Evolutionary conservation across 1,140 invertebrate species (phyloP).

Genomic region (Agrilus planipennis): DNA sequence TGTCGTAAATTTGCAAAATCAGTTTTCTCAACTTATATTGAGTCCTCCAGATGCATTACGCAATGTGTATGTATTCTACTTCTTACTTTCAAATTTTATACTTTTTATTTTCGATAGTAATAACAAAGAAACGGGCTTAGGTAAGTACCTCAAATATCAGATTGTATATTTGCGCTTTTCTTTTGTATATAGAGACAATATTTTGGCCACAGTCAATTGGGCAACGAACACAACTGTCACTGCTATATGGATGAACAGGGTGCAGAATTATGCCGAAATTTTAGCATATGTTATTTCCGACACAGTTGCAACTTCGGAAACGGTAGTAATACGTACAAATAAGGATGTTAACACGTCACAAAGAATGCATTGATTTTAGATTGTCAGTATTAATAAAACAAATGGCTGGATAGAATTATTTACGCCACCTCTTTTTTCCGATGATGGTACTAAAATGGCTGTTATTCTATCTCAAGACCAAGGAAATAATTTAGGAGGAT

Average conservation of each 20-base stretch:
- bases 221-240: conserved; percentile 53
- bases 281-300: conserved; percentile 18
- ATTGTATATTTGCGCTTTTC: conserved; percentile 3
- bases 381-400: conserved; percentile 33
- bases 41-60: no score
- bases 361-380: conserved; percentile 18
- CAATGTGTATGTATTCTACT: no score
- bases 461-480: conserved; percentile 48
- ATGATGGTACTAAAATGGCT: conserved; percentile 33
- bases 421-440: conserved; percentile 45
- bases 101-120: no score
- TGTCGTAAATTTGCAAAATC: no score
- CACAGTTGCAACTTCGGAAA: conserved; percentile 14
- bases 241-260: conserved; percentile 74
- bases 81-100: no score
- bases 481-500: conserved; percentile 41
- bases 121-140: no score
- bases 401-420: conserved; percentile 62
- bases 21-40: no score
- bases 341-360: no score
- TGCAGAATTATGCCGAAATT: conserved; percentile 53
- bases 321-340: not conserved
- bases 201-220: conserved; percentile 66
- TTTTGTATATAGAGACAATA: conserved; percentile 41
- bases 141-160: conserved; percentile 1